phyloP scores from a whole-genome alignment of 37 sponge, comb jelly and placozoan species.

The Chondrilla cf. caribensis region DNA sequence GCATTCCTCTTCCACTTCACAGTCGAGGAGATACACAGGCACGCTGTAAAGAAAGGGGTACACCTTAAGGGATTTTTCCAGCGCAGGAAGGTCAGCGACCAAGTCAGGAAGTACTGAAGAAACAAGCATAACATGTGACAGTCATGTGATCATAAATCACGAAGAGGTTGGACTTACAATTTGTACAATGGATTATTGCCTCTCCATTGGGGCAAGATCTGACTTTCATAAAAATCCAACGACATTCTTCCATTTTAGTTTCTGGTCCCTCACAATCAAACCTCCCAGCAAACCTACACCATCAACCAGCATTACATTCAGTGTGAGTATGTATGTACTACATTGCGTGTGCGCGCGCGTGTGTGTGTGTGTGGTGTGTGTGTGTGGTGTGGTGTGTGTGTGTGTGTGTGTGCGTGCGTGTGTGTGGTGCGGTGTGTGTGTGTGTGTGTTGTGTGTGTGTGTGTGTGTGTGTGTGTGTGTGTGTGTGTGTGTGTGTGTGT shows the following conservation, averaged over 20 bases:
- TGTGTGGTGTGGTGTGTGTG: too few relatives aligned
- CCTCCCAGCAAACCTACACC: not conserved
- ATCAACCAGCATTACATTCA: too few relatives aligned
- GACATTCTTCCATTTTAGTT: not conserved
- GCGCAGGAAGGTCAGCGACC: not conserved
- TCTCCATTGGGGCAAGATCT: not conserved
- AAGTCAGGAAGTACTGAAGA: conserved; percentile 7
- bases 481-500: too few relatives aligned
- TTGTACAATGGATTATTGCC: not conserved
- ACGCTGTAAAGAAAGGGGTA: not conserved
- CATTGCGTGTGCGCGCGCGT: too few relatives aligned
- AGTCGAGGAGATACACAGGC: not conserved
- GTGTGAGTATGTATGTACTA: too few relatives aligned
- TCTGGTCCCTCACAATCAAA: not conserved
- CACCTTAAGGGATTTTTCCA: not conserved
- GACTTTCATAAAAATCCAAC: not conserved
- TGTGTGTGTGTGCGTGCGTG: too few relatives aligned
- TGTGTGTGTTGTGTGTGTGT: too few relatives aligned
- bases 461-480: too few relatives aligned
- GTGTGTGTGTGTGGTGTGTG: too few relatives aligned
- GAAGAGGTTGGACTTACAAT: not conserved
- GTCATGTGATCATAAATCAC: too few relatives aligned
- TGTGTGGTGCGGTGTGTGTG: too few relatives aligned
- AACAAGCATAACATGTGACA: too few relatives aligned
- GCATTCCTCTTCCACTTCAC: conserved; percentile 13